Evolutionary conservation across 1,140 invertebrate species (phyloP).

Genomic region (Araneus ventricosus): DNA sequence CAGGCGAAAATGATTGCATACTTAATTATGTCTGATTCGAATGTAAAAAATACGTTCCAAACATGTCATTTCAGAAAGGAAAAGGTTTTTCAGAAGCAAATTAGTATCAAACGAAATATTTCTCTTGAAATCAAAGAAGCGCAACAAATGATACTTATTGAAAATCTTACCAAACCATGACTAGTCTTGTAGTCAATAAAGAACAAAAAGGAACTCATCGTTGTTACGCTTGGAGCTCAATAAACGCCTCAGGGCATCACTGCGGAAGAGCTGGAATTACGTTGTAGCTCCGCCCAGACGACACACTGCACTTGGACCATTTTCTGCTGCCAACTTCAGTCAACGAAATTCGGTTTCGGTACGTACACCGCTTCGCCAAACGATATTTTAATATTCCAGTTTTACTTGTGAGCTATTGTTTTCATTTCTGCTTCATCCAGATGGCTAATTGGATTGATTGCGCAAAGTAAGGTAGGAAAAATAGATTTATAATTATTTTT

Average conservation of each 20-base stretch:
- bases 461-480: neutral
- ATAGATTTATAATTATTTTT: neutral
- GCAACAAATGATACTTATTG: conserved; percentile 47
- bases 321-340: conserved; percentile 36
- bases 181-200: neutral
- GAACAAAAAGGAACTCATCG: neutral
- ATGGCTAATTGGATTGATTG: neutral
- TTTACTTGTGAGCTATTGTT: neutral
- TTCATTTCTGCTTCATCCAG: no score
- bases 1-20: conserved; percentile 3
- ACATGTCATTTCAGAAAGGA: conserved; percentile 28
- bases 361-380: neutral
- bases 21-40: neutral
- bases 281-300: conserved; percentile 20
- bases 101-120: conserved; percentile 20
- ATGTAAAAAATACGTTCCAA: neutral
- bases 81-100: conserved; percentile 17
- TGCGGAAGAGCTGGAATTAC: conserved; percentile 25
- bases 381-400: neutral
- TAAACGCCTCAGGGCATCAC: conserved; percentile 34
- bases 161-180: conserved; percentile 40
- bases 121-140: neutral
- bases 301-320: conserved; percentile 68
- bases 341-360: conserved; percentile 23
- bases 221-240: conserved; percentile 52